A percentile compares a stretch with the other conserved stretches of the same genome.
These are phyloP conservation scores for Zeuzera pyrina DNA, from an alignment of 2,888 invertebrate species.

Conservation along the genomic window DNA sequence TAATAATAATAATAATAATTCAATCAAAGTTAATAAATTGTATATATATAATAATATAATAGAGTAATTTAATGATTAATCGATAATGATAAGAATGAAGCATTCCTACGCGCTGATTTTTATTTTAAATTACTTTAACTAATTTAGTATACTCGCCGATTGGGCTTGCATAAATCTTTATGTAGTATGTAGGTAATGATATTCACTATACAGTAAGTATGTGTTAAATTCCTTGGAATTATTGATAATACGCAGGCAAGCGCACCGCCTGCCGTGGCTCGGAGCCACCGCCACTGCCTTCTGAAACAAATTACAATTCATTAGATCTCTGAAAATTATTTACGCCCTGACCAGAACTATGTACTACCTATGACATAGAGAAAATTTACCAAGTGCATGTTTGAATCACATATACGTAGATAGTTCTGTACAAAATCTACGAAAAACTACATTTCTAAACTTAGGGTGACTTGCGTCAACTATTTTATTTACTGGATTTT, in stretches of 20 bases:
- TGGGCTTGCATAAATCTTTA: conserved; percentile 57
- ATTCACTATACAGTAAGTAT: conserved; percentile 63
- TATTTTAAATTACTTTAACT: conserved; percentile 78
- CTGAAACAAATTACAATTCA: conserved; percentile 33
- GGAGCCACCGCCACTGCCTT: conserved; percentile 28
- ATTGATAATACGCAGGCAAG: conserved; percentile 55
- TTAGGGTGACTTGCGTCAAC: too few relatives aligned
- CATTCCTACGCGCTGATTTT: conserved; percentile 74
- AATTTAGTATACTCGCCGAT: conserved; percentile 76
- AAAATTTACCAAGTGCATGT: too few relatives aligned
- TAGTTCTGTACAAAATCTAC: too few relatives aligned
- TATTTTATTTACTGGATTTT: too few relatives aligned
- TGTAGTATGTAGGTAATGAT: conserved; percentile 62
- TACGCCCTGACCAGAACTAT: too few relatives aligned
- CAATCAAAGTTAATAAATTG: conserved; percentile 74
- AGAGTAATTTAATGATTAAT: conserved; percentile 74
- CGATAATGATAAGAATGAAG: conserved; percentile 74
- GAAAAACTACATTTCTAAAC: too few relatives aligned
- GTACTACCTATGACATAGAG: too few relatives aligned
- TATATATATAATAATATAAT: conserved; percentile 74
- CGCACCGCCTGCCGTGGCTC: conserved; percentile 40
- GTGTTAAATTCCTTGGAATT: conserved; percentile 65
- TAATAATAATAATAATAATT: conserved; percentile 72
- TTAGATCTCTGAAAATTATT: too few relatives aligned
- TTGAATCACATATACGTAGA: too few relatives aligned